A percentile compares a stretch with the other conserved stretches of the same genome.
Conservation (phyloP, 2,113 vertebrate species). For the Raphicerus campestris region DNA sequence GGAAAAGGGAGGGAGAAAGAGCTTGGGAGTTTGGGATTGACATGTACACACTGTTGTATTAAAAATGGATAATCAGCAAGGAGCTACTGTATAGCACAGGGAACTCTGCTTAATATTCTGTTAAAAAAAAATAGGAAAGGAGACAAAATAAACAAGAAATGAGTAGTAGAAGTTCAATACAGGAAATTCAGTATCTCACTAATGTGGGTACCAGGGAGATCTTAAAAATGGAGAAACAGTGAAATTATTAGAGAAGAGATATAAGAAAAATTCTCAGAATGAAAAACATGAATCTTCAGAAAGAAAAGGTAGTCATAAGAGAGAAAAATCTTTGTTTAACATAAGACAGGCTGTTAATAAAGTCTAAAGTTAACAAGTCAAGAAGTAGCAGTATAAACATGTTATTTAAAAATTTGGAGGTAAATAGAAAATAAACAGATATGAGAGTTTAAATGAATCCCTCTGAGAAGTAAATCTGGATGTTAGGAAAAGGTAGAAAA, state of each 20-base stretch:
- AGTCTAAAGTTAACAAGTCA: neutral
- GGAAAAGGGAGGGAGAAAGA: neutral
- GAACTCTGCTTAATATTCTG: neutral
- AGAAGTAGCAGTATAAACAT: neutral
- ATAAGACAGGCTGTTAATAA: neutral
- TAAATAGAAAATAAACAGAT: neutral
- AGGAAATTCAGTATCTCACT: neutral
- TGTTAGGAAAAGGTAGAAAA: neutral
- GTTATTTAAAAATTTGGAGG: neutral
- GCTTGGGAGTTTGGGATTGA: neutral
- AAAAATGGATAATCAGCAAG: neutral
- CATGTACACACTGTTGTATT: neutral
- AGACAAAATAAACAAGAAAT: neutral
- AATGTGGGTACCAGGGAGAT: neutral
- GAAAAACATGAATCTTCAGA: neutral
- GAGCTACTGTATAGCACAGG: neutral
- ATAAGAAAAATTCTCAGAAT: neutral
- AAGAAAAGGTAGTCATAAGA: neutral
- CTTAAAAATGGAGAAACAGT: neutral
- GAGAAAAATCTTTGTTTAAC: neutral
- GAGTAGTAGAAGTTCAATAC: neutral
- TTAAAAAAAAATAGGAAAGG: neutral
- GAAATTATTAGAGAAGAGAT: neutral
- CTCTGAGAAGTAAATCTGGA: neutral
- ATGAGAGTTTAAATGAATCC: neutral